Evolutionary conservation across 2,113 vertebrate genomes (phyloP), one percentile per base, ranked within the genome.

Genomic region (Natator depressus): DNA sequence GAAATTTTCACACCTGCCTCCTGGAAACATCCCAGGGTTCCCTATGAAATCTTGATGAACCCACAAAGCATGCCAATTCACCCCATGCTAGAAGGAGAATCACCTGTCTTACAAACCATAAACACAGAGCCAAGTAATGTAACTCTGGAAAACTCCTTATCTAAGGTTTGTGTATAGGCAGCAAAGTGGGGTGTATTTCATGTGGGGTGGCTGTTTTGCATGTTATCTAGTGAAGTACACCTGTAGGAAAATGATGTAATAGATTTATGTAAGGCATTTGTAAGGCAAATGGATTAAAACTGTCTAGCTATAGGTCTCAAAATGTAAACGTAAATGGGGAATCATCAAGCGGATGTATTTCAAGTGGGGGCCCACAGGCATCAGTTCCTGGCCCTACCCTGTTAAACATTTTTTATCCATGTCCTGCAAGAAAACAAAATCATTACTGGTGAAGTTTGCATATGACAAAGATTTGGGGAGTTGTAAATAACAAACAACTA

Each of bases 11-110:
- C 96, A 65, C 86, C 90, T 59, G 97, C 98, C 25, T 99, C 98
- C 75, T 98, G 98, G 98, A 98, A 97, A 88, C 98, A 99, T 82
- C 97, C 98, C 0, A 85, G 94, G 50, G 97, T 98, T 85, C 98
- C 98, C 50, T 97, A 88, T 49, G 98, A 98, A 88, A 90, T 98
- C 90, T 92, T 97, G 62, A 97, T 94, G 72, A 97, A 98, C 89
- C 97, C 98, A 14, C 86, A 97, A 72, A 98, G 98, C 91, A 96
- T 98, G 95, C 98, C 98, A 3, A 17, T 92, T 90, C 93, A 96
- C 69, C 85, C 90, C 3, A 25, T 85, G 14, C 90, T 98, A 14
- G 94, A 94, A 80, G 62, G 54, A 84, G 87, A 87, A 80, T 54
- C 83, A 55, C 27, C 76, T n/a, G 49, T 82, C 14, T 57, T 88